Percentiles rank a stretch among this genome's conserved stretches.
phyloP scores from a whole-genome alignment of 2,113 vertebrate species.

The Pseudopodoces humilis region DNA sequence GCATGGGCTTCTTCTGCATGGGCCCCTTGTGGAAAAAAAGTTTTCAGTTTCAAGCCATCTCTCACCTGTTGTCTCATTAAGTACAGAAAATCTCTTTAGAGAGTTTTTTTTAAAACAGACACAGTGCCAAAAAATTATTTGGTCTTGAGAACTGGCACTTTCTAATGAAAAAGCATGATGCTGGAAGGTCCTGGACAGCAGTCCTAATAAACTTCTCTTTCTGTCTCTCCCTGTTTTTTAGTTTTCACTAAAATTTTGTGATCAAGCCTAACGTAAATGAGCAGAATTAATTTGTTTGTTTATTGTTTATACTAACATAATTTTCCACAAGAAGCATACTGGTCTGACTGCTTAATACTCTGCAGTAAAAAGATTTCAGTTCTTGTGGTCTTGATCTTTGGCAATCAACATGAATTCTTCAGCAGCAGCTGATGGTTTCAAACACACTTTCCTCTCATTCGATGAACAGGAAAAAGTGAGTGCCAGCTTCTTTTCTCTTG shows the following conservation, averaged over 20 bases:
- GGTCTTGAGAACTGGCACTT: background rate
- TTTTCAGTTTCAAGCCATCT: background rate
- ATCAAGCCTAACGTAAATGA: background rate
- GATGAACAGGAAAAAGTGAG: background rate
- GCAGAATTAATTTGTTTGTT: background rate
- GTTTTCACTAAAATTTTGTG: background rate
- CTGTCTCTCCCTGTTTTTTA: background rate
- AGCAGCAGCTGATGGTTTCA: background rate
- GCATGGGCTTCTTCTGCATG: background rate
- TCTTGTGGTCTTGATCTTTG: background rate
- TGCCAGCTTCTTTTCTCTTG: background rate
- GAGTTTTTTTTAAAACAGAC: background rate
- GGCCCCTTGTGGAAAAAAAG: background rate
- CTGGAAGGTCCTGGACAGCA: background rate
- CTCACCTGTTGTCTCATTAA: background rate
- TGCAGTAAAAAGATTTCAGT: background rate
- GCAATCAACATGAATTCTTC: background rate
- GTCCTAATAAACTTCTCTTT: rapidly evolving
- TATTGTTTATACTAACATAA: background rate
- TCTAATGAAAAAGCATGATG: background rate
- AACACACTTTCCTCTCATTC: background rate
- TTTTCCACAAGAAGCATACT: background rate
- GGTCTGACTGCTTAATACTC: background rate
- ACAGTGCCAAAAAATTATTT: background rate
- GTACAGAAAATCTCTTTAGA: background rate